Evolutionary conservation across 2,888 invertebrate species (phyloP).

Genomic region (Xiphydria camelus): DNA sequence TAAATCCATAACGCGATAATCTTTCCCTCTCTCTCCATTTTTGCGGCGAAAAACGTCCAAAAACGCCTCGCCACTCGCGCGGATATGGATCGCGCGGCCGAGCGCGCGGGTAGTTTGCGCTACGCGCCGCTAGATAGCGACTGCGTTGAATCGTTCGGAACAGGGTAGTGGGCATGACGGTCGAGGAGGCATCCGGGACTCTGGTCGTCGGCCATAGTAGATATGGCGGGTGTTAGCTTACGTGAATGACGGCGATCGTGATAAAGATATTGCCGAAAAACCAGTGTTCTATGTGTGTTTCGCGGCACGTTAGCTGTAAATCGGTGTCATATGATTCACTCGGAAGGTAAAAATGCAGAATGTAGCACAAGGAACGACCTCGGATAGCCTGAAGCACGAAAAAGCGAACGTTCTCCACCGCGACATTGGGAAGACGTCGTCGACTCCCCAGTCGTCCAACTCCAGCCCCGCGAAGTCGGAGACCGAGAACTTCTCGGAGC

Average conservation of each 20-base stretch:
- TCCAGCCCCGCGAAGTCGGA: slow-evolving; percentile 79
- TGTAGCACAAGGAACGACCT: slow-evolving; percentile 76
- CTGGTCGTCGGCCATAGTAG: slow-evolving; percentile 69
- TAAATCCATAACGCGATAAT: too few species aligned
- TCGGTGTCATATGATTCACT: slow-evolving; percentile 61
- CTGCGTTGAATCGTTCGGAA: slow-evolving; percentile 24
- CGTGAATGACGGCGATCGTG: slow-evolving; percentile 59
- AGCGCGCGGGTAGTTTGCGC: slow-evolving; percentile 19
- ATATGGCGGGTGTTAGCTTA: slow-evolving; percentile 71
- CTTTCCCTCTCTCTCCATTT: too few species aligned
- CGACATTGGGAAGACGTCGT: slow-evolving; percentile 58
- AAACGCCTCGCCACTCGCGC: too few species aligned
- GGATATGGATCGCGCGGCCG: slow-evolving; percentile 8
- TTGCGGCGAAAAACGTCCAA: too few species aligned
- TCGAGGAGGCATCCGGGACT: slow-evolving; percentile 69
- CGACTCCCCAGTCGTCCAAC: slow-evolving; percentile 84
- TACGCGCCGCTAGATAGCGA: slow-evolving; percentile 28
- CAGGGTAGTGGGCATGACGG: too few species aligned
- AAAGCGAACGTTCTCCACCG: slow-evolving; percentile 65
- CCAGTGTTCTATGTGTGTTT: slow-evolving; percentile 50
- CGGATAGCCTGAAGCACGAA: slow-evolving; percentile 74
- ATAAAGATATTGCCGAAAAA: slow-evolving; percentile 42
- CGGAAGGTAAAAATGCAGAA: slow-evolving; percentile 87
- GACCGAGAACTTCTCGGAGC: slow-evolving; percentile 83
- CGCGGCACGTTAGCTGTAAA: slow-evolving; percentile 46